phyloP scores from a whole-genome alignment of 2,797 vertebrate species.

The Gymnodraco acuticeps region DNA sequence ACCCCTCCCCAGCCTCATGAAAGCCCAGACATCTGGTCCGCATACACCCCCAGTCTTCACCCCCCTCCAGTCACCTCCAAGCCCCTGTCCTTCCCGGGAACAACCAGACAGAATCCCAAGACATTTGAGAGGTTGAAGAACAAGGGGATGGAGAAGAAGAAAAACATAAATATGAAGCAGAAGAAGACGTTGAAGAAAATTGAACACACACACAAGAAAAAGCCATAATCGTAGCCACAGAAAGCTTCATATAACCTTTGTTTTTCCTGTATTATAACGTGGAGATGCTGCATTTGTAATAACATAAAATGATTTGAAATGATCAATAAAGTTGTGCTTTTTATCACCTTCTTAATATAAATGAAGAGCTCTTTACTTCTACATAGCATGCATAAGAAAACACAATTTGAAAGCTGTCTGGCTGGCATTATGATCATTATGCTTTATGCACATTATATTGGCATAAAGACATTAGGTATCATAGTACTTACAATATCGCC shows the following conservation, averaged over 20 bases:
- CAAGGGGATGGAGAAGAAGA: slow-evolving; percentile 26
- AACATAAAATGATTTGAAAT: not conserved
- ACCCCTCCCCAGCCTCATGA: slow-evolving; percentile 65
- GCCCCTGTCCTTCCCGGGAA: slow-evolving; percentile 68
- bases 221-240: slow-evolving; percentile 18
- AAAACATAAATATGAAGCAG: slow-evolving; percentile 23
- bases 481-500: slow-evolving; percentile 42
- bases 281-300: too few species aligned
- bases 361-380: not conserved
- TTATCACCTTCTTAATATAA: not conserved
- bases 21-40: slow-evolving; percentile 91
- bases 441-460: slow-evolving; percentile 32
- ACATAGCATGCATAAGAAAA: slow-evolving; percentile 11
- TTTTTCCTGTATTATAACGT: not conserved
- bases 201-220: slow-evolving; percentile 5
- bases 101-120: slow-evolving; percentile 73
- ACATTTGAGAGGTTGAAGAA: slow-evolving; percentile 62
- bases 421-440: slow-evolving; percentile 25
- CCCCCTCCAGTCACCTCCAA: slow-evolving; percentile 65
- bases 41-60: slow-evolving; percentile 80
- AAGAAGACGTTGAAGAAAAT: slow-evolving; percentile 3
- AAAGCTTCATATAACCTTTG: not conserved
- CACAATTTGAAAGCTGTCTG: slow-evolving; percentile 6
- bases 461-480: slow-evolving; percentile 35
- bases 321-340: not conserved